These are phyloP conservation scores for Otolemur garnettii DNA, from an alignment of 2,113 vertebrate species.

Conservation along the genomic window DNA sequence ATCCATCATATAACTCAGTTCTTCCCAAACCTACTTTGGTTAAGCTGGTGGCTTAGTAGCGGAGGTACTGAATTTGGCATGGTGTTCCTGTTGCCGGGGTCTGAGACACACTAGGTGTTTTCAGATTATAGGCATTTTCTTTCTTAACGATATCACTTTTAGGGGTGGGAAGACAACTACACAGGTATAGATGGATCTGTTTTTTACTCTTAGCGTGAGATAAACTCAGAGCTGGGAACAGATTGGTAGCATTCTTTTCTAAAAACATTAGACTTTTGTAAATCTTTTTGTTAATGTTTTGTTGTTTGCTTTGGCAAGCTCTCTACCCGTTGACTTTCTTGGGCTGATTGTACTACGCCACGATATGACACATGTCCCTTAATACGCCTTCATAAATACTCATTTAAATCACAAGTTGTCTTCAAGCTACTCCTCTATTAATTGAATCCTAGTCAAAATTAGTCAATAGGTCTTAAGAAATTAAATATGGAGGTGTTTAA, in stretches of 20 bases:
- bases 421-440: neutral
- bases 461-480: neutral
- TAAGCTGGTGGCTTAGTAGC: neutral
- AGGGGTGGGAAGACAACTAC: neutral
- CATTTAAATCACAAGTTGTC: neutral
- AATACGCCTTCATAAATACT: neutral
- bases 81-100: neutral
- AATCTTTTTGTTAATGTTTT: neutral
- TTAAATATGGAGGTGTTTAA: neutral
- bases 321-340: neutral
- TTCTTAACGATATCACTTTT: constrained; percentile 20
- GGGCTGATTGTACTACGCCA: neutral
- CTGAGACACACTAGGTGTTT: neutral
- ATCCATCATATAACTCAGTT: neutral
- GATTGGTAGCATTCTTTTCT: neutral
- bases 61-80: neutral
- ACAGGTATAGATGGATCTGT: neutral
- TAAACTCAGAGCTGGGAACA: constrained; percentile 17
- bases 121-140: neutral
- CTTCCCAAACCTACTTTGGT: neutral
- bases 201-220: constrained; percentile 3
- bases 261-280: neutral
- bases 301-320: constrained; percentile 21
- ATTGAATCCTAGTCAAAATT: constrained; percentile 1
- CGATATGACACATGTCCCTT: neutral